Conservation (phyloP, 2,888 invertebrate species). For the Dione vanillae region DNA sequence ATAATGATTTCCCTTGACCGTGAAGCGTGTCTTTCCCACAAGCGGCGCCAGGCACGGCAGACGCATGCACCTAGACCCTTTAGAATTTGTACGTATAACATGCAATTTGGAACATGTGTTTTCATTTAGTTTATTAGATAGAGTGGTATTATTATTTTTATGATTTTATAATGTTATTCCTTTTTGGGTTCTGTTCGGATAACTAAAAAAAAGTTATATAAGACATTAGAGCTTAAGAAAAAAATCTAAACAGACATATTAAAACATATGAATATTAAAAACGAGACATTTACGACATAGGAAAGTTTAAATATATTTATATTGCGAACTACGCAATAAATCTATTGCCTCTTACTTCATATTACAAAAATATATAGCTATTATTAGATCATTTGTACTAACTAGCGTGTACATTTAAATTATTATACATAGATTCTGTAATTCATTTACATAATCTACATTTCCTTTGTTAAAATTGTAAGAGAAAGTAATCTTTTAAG, state of each 20-base stretch:
- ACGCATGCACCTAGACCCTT: slow-evolving; percentile 14
- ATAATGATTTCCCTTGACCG: slow-evolving; percentile 42
- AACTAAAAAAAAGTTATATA: too few relatives aligned
- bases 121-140: background rate
- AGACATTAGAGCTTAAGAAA: too few relatives aligned
- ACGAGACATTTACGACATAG: too few relatives aligned
- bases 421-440: too few relatives aligned
- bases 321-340: background rate
- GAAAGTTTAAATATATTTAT: too few relatives aligned
- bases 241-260: too few relatives aligned
- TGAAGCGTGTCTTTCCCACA: slow-evolving; percentile 45
- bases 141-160: background rate
- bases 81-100: background rate
- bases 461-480: too few relatives aligned
- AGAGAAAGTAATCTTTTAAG: background rate
- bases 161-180: background rate
- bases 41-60: slow-evolving; percentile 41
- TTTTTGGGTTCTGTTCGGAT: background rate
- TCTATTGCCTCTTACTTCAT: background rate
- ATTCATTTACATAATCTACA: too few relatives aligned
- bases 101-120: slow-evolving; percentile 23
- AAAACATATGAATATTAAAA: too few relatives aligned
- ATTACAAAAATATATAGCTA: background rate
- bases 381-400: background rate
- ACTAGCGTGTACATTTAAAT: too few relatives aligned